These are phyloP conservation scores for Pseudochaenichthys georgianus DNA, from an alignment of 2,797 vertebrate genomes.

Conservation along the genomic window DNA sequence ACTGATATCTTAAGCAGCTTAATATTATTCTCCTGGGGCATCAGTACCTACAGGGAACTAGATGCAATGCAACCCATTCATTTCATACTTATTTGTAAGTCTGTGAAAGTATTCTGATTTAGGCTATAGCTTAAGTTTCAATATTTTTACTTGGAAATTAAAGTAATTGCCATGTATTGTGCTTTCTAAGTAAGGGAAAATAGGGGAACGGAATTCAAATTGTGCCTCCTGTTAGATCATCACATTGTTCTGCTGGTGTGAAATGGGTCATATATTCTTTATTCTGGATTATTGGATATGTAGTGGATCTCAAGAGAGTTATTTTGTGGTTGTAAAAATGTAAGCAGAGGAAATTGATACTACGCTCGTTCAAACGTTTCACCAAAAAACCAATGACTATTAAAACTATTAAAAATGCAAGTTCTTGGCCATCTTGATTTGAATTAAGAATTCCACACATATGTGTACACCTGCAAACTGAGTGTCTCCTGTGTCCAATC, in stretches of 20 bases:
- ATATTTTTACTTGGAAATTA: background rate
- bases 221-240: background rate
- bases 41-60: background rate
- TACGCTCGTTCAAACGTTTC: background rate
- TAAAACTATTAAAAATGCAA: background rate
- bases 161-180: background rate
- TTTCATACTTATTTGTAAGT: background rate
- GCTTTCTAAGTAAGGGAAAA: background rate
- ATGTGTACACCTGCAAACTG: constrained; percentile 26
- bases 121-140: no score
- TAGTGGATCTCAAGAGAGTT: background rate
- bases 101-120: background rate
- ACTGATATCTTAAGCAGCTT: constrained; percentile 6
- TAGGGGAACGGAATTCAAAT: no score
- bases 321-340: background rate
- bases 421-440: background rate
- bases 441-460: background rate
- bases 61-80: background rate
- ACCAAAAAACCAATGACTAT: background rate
- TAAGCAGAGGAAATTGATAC: background rate
- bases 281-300: background rate
- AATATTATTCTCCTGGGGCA: background rate
- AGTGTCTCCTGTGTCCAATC: constrained; percentile 39
- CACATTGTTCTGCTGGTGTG: background rate
- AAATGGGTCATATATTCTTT: background rate